phyloP scores from a whole-genome alignment of 2,113 vertebrate genomes.

The Grallaria varia region DNA sequence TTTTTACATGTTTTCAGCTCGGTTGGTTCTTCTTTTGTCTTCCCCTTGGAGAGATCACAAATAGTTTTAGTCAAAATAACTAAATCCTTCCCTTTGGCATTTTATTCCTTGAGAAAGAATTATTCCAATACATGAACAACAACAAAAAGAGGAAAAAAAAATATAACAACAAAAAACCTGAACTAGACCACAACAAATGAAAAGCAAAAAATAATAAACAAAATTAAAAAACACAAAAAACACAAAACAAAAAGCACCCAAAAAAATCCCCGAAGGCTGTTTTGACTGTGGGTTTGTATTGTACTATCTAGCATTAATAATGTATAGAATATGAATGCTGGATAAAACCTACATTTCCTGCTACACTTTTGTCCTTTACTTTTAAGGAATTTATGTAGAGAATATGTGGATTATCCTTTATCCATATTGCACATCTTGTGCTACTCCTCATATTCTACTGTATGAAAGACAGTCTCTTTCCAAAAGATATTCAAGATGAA shows the following conservation, averaged over 20 bases:
- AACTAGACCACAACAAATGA: neutral
- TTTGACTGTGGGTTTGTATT: neutral
- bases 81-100: neutral
- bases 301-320: neutral
- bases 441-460: neutral
- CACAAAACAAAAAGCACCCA: neutral
- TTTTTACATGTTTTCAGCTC: neutral
- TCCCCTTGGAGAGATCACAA: neutral
- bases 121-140: accelerated
- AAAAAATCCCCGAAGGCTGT: neutral
- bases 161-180: neutral
- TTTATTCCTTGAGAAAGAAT: neutral
- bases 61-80: neutral
- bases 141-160: too few relatives aligned
- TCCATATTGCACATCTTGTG: neutral
- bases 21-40: neutral
- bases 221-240: neutral
- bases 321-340: neutral
- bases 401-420: neutral
- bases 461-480: neutral
- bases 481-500: neutral
- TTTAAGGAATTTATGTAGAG: neutral
- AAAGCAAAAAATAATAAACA: neutral
- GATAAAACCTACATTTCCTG: neutral
- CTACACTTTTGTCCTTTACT: neutral